phyloP scores from a whole-genome alignment of 2,888 invertebrate species.

The Microctonus brassicae region DNA sequence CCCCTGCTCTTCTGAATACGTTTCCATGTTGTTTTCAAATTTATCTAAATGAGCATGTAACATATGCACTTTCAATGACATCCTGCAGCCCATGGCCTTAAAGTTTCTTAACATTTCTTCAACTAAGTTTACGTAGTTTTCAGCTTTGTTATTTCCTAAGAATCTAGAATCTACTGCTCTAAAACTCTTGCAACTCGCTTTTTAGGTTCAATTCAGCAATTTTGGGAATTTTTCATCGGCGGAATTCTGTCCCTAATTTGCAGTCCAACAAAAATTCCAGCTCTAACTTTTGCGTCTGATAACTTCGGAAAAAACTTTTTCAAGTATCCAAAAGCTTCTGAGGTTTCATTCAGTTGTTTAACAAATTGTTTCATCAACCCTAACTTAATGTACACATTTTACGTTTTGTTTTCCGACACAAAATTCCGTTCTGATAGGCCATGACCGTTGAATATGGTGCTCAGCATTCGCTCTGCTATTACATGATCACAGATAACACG shows the following conservation, averaged over 20 bases:
- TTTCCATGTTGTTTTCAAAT: constrained; percentile 52
- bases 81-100: too few relatives aligned
- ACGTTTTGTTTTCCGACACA: too few relatives aligned
- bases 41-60: constrained; percentile 53
- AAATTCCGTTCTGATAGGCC: too few relatives aligned
- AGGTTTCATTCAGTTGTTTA: constrained; percentile 9
- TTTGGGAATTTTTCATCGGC: constrained; percentile 41
- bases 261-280: constrained; percentile 51
- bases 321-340: constrained; percentile 20
- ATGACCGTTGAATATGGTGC: too few relatives aligned
- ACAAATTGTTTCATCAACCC: constrained; percentile 25
- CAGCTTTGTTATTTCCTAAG: constrained; percentile 51
- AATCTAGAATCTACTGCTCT: constrained; percentile 40
- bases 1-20: constrained; percentile 55
- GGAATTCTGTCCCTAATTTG: constrained; percentile 49
- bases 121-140: too few relatives aligned
- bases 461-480: constrained; percentile 46
- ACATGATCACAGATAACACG: constrained; percentile 52
- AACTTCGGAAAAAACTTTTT: constrained; percentile 39
- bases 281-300: constrained; percentile 52
- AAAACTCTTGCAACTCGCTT: constrained; percentile 35
- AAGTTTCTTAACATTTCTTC: too few relatives aligned
- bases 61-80: too few relatives aligned
- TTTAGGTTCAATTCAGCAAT: constrained; percentile 40
- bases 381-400: constrained; percentile 19